Evolutionary conservation across 2,113 vertebrate genomes (phyloP).

Genomic region (Synodontis membranacea): DNA sequence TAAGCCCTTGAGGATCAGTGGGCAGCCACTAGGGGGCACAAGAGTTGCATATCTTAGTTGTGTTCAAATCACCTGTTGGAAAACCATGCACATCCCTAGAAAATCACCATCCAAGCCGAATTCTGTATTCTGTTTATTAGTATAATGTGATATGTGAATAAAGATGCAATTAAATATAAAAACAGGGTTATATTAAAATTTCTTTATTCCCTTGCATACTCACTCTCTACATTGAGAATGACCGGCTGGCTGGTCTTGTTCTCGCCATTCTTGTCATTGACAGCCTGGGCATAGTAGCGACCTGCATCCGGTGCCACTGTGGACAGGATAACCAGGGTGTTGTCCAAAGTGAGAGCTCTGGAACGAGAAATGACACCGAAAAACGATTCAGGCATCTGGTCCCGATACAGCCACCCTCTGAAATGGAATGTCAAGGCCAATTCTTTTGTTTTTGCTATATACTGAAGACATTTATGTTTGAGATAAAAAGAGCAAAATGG

Average conservation of each 20-base stretch:
- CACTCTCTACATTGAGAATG: conserved; percentile 88
- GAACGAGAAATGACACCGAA: neutral
- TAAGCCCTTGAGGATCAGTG: neutral
- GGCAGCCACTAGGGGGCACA: conserved; percentile 59
- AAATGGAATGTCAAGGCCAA: neutral
- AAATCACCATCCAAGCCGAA: neutral
- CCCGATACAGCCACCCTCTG: neutral
- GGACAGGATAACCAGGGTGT: conserved; percentile 95
- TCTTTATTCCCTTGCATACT: conserved; percentile 61
- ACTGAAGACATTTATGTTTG: neutral
- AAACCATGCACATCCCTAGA: neutral
- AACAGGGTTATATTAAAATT: conserved; percentile 10
- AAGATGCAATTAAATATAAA: neutral
- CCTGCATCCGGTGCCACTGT: conserved; percentile 92
- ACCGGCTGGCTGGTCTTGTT: conserved; percentile 98
- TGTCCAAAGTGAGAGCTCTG: conserved; percentile 95
- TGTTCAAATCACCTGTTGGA: conserved; percentile 54
- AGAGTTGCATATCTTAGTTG: conserved; percentile 50
- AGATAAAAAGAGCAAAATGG: neutral
- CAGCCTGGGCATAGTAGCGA: conserved; percentile 93
- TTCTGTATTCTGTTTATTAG: conserved; percentile 13
- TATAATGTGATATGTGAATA: neutral
- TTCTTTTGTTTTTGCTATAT: neutral
- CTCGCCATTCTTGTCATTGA: conserved; percentile 97
- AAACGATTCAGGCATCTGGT: neutral